A percentile compares a stretch with the other conserved stretches of the same genome.
Conservation (phyloP, 2,888 invertebrate species). For the Eupeodes latifasciatus region DNA sequence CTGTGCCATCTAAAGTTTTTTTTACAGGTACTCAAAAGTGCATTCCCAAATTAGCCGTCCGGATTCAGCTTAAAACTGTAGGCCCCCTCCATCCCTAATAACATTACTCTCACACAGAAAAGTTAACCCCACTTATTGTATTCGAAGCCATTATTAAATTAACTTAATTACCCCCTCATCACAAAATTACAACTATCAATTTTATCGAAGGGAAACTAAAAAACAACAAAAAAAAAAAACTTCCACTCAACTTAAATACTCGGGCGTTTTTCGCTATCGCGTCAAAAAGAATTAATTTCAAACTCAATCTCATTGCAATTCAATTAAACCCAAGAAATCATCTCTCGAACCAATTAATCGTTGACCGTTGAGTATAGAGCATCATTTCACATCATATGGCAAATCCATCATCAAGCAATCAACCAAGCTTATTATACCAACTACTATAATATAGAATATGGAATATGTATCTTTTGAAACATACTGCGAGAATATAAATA, state of each 20-base stretch:
- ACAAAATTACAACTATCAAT: slow-evolving; percentile 43
- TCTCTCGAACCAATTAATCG: slow-evolving; percentile 66
- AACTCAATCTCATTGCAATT: slow-evolving; percentile 72
- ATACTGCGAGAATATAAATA: slow-evolving; percentile 22
- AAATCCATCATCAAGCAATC: slow-evolving; percentile 67
- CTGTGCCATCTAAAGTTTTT: too few relatives aligned
- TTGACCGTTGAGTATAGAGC: slow-evolving; percentile 47
- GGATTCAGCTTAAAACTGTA: too few relatives aligned
- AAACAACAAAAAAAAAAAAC: slow-evolving; percentile 8
- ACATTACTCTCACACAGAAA: too few relatives aligned
- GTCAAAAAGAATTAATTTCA: slow-evolving; percentile 64
- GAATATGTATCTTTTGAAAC: slow-evolving; percentile 19
- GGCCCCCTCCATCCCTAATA: too few relatives aligned
- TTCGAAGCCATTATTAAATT: not conserved
- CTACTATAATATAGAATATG: not conserved
- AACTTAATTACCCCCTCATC: slow-evolving; percentile 14
- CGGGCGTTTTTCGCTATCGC: slow-evolving; percentile 21
- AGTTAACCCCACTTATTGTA: too few relatives aligned
- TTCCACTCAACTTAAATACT: not conserved
- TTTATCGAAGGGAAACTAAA: slow-evolving; percentile 3
- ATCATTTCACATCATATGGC: slow-evolving; percentile 61
- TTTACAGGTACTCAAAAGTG: too few relatives aligned
- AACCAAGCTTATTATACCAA: slow-evolving; percentile 36
- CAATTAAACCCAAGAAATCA: slow-evolving; percentile 67
- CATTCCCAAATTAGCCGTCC: too few relatives aligned